phyloP scores from a whole-genome alignment of 1,140 invertebrate species.

The Zaprionus gabonicus region DNA sequence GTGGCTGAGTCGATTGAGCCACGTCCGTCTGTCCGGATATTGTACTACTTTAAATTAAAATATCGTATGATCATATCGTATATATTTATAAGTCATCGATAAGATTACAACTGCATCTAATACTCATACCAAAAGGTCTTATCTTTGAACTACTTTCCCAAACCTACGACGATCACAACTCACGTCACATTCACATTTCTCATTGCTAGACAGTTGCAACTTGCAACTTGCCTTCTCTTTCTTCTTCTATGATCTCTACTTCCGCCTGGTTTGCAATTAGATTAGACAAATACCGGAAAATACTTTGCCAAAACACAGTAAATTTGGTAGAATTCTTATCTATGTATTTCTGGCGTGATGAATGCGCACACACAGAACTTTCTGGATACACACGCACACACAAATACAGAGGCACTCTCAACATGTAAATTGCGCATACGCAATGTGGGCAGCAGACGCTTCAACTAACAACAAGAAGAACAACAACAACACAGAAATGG shows the following conservation, averaged over 20 bases:
- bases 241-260: neutral
- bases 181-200: neutral
- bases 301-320: conserved; percentile 9
- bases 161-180: neutral
- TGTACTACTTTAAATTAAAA: too few relatives aligned
- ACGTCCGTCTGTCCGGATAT: too few relatives aligned
- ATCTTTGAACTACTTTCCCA: neutral
- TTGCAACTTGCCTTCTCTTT: neutral
- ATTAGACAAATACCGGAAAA: neutral
- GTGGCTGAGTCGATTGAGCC: too few relatives aligned
- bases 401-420: neutral
- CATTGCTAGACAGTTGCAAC: too few relatives aligned
- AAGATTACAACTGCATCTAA: too few relatives aligned
- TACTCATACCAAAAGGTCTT: neutral
- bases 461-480: conserved; percentile 21
- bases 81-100: too few relatives aligned
- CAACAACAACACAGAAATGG: conserved; percentile 54
- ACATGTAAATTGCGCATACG: conserved; percentile 72
- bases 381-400: conserved; percentile 22
- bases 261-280: neutral
- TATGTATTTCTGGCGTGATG: conserved; percentile 16
- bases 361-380: conserved; percentile 44
- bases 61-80: too few relatives aligned
- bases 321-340: conserved; percentile 41
- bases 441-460: conserved; percentile 53